phyloP scores from a whole-genome alignment of 2,113 vertebrate species.

The Gnathonemus longibarbis region DNA sequence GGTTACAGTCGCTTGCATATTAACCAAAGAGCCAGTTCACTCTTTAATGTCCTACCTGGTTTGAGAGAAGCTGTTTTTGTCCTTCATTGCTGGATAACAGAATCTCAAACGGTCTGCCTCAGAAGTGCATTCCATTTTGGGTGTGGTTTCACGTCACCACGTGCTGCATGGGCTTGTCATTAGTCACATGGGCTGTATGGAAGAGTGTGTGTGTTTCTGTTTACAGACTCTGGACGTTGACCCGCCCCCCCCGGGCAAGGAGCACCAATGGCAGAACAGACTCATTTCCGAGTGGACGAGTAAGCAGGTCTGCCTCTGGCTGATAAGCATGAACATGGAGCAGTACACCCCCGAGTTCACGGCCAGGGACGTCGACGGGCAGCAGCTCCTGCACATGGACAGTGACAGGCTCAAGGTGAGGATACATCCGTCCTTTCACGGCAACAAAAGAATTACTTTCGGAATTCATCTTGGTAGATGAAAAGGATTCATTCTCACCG shows the following conservation, averaged over 20 bases:
- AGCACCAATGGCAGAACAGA: conserved; percentile 80
- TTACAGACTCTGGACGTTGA: conserved; percentile 75
- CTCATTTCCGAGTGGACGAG: conserved; percentile 76
- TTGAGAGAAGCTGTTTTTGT: not conserved
- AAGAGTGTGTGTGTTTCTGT: conserved; percentile 6
- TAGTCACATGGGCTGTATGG: not conserved
- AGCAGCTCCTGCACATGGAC: conserved; percentile 72
- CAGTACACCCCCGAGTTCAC: conserved; percentile 78
- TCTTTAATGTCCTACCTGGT: not conserved
- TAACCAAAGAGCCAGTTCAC: not conserved
- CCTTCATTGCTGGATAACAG: not conserved
- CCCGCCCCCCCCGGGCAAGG: conserved; percentile 61
- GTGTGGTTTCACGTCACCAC: not conserved
- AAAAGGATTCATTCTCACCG: not conserved
- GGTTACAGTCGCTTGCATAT: not conserved
- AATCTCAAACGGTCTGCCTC: not conserved
- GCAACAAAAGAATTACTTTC: not conserved
- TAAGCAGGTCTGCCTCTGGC: conserved; percentile 79
- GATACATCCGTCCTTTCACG: not conserved
- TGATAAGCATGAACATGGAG: conserved; percentile 84
- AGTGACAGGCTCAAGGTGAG: conserved; percentile 77
- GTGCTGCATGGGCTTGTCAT: not conserved
- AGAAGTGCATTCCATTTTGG: not conserved
- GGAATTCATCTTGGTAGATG: not conserved
- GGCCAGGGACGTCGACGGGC: conserved; percentile 66